Evolutionary conservation across 2,888 invertebrate species (phyloP), one percentile per base, ranked within the genome.

Genomic region (Cheilosia scutellata): DNA sequence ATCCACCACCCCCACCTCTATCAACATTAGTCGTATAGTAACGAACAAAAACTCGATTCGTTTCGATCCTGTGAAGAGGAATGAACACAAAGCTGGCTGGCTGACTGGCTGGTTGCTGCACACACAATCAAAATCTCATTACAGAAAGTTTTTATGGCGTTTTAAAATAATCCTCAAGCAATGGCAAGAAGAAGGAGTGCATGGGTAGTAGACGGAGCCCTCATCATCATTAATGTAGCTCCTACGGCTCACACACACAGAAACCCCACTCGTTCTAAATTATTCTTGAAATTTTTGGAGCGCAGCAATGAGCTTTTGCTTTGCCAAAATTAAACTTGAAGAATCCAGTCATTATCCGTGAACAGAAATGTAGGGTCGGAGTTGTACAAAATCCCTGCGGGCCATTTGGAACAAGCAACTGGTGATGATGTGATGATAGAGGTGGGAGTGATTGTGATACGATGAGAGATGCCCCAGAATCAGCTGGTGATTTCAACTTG

Each of bases 101-200:
- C 20, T 63, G 27, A 4, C 44, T 25, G 44, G 49, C 58, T 70
- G 16, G 62, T 57, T 80, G 53, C 65, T 75, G 70, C 65, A 79
- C 75, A 79, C 80, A 84, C 84, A 80, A 84, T 84, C 84, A 84
- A 84, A 84, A 80, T 80, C 84, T 84, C 84, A 84, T 84, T 84
- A 84, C 65, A 71, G 70, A 76, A 84, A 84, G 75, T 84, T 84
- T 75, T 84, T 84, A 80, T 70, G 65, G 79, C 53, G 71, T 66
- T 84, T 71, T 80, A 60, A 80, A 80, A 75, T 84, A 80, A 75
- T 84, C 84, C 84, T 76, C 60, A 62, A 83, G 77, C 78, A 62
- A 57, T 60, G n/a, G 66, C 27, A 62, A 42, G 58, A 29, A 47
- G 37, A 16, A 37, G 13, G 25, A 5, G 33, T 49, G 37, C 47